A percentile compares a stretch with the other conserved stretches of the same genome.
Conservation (phyloP, 2,113 vertebrate genomes). For the Pandion haliaetus region DNA sequence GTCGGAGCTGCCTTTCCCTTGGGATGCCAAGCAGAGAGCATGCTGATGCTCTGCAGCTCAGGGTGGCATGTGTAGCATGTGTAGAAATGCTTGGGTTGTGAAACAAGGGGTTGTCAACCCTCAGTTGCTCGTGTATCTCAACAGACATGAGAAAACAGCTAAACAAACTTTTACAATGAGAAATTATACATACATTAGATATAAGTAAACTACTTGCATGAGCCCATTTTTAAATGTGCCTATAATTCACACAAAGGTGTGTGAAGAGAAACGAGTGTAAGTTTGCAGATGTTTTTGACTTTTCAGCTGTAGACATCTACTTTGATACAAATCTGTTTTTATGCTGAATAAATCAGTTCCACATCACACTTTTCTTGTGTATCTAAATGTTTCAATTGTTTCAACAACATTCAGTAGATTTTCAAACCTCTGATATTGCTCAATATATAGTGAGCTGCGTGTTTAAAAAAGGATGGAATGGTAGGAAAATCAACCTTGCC, state of each 20-base stretch:
- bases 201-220: not conserved
- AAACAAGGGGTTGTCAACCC: not conserved
- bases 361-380: not conserved
- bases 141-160: not conserved
- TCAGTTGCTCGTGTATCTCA: rapidly evolving
- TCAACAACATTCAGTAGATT: not conserved
- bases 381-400: conserved; percentile 10
- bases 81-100: not conserved
- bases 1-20: not conserved
- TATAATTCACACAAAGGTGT: not conserved
- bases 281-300: not conserved
- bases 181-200: not conserved
- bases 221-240: not conserved
- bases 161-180: not conserved
- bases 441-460: not conserved
- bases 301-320: not conserved
- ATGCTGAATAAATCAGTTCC: not conserved
- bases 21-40: not conserved
- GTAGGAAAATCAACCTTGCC: conserved; percentile 11
- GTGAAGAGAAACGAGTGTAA: not conserved
- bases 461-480: not conserved
- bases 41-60: not conserved
- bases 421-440: not conserved
- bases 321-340: not conserved
- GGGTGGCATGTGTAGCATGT: not conserved